Percentiles rank a stretch among this genome's conserved stretches.
Conservation (phyloP, 2,888 invertebrate species). For the Diaphora mendica region DNA sequence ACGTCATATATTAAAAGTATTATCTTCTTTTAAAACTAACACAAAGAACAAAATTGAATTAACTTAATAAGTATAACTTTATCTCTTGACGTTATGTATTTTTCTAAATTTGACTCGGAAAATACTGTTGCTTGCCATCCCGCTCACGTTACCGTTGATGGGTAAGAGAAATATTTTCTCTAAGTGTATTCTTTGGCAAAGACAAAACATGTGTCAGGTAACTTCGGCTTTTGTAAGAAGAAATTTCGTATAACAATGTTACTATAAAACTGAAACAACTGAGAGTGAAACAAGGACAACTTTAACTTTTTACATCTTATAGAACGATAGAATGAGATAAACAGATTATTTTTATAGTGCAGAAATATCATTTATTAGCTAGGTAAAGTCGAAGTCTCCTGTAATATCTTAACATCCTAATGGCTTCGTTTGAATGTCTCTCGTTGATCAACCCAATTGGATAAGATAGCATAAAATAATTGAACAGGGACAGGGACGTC, state of each 20-base stretch:
- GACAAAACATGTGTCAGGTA: neutral
- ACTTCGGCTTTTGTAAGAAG: conserved; percentile 1
- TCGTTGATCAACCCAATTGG: neutral
- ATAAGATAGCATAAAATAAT: neutral
- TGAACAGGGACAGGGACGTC: neutral
- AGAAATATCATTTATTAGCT: neutral
- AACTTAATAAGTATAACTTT: neutral
- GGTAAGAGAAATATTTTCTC: neutral
- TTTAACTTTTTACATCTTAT: neutral
- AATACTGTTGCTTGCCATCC: conserved; percentile 3
- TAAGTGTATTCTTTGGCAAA: neutral
- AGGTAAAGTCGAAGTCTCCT: no score
- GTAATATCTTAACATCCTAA: no score
- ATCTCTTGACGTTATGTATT: neutral
- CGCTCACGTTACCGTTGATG: neutral
- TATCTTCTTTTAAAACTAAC: no score
- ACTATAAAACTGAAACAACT: conserved; percentile 2
- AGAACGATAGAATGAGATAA: neutral
- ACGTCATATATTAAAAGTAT: no score
- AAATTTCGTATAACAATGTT: neutral
- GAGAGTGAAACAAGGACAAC: neutral
- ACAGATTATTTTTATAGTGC: neutral
- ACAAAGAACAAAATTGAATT: neutral
- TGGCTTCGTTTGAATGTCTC: neutral
- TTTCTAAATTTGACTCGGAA: neutral